Conservation (phyloP, 2,888 invertebrate genomes). For the Mayetiola destructor region DNA sequence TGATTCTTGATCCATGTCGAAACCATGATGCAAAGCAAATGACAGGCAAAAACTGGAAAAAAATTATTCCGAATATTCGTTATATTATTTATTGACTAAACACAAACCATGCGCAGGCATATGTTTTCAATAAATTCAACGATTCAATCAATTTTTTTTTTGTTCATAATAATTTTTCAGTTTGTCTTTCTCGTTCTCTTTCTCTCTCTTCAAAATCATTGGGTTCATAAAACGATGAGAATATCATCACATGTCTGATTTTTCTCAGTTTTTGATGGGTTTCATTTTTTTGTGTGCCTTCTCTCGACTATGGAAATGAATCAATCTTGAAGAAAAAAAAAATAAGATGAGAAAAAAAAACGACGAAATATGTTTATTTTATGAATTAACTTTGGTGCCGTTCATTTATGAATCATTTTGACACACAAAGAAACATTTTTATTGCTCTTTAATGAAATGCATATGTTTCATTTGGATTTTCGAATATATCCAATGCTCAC, state of each 20-base stretch:
- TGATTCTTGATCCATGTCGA: no score
- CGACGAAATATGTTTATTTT: no score
- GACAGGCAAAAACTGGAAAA: background rate
- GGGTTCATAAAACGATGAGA: constrained; percentile 10
- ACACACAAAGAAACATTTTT: background rate
- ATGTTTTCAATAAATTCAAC: constrained; percentile 13
- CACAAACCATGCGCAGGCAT: constrained; percentile 16
- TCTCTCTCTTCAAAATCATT: no score
- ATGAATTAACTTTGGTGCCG: background rate
- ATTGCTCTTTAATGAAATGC: constrained; percentile 1
- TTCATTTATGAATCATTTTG: constrained; percentile 11
- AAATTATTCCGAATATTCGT: background rate
- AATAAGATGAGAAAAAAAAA: no score
- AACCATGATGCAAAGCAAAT: background rate
- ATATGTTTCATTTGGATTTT: constrained; percentile 1
- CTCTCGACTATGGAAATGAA: background rate
- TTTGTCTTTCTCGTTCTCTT: no score
- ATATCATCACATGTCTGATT: constrained; percentile 1
- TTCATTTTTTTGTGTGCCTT: background rate
- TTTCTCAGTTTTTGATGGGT: background rate
- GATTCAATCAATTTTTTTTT: constrained; percentile 12
- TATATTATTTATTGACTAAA: constrained; percentile 1
- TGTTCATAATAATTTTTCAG: constrained; percentile 8
- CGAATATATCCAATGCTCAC: background rate
- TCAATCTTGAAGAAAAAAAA: background rate